phyloP scores from a whole-genome alignment of 2,113 vertebrate genomes.

The Ammodytes marinus region DNA sequence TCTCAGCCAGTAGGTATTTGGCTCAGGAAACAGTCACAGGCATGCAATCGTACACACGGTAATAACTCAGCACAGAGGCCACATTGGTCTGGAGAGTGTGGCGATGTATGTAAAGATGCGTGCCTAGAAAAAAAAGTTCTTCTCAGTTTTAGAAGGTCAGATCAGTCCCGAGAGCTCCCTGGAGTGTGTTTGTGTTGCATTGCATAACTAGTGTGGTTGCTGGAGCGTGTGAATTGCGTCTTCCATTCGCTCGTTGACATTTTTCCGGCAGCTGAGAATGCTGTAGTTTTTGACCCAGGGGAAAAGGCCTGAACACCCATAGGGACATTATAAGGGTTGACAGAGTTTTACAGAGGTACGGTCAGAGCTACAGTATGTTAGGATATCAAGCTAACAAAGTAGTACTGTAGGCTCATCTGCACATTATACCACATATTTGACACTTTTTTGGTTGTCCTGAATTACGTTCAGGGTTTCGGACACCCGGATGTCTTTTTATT shows the following conservation, averaged over 20 bases:
- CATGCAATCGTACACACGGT: constrained; percentile 2
- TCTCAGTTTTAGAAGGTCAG: constrained; percentile 37
- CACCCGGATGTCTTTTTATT: not conserved
- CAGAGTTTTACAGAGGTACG: not conserved
- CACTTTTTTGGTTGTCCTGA: not conserved
- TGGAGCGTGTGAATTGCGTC: constrained; percentile 73
- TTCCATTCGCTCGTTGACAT: constrained; percentile 47
- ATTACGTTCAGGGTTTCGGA: not conserved
- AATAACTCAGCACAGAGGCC: constrained; percentile 3
- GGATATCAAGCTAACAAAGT: constrained; percentile 21
- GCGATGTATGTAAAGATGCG: constrained; percentile 7
- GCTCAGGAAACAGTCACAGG: constrained; percentile 39
- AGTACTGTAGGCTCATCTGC: not conserved
- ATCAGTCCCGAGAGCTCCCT: constrained; percentile 35
- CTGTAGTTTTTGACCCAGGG: constrained; percentile 43
- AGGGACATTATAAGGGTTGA: constrained; percentile 25
- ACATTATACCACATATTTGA: not conserved
- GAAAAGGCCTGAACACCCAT: constrained; percentile 19
- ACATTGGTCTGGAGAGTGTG: not conserved
- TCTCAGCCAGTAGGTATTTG: constrained; percentile 45
- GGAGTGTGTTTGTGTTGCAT: constrained; percentile 58
- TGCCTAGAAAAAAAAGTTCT: not conserved
- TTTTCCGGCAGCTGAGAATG: constrained; percentile 75
- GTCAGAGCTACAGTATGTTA: not conserved
- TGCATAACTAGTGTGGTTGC: constrained; percentile 58